A percentile compares a stretch with the other conserved stretches of the same genome.
These are phyloP conservation scores for Idaea aversata DNA, from an alignment of 2,888 invertebrate species.

Conservation along the genomic window DNA sequence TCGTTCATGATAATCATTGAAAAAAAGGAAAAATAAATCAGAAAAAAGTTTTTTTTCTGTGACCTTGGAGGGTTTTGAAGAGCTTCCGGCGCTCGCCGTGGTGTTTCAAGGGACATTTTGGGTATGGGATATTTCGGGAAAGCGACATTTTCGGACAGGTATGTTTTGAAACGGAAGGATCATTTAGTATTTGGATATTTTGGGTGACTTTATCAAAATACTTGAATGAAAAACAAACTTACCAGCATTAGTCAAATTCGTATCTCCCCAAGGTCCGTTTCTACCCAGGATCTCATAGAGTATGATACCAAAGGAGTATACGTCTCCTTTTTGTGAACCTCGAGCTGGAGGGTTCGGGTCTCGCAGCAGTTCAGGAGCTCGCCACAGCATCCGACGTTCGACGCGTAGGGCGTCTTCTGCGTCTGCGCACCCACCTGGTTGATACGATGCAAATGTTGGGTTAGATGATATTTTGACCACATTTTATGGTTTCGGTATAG, in stretches of 20 bases:
- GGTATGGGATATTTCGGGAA: too few species aligned
- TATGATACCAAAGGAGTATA: slow-evolving; percentile 91
- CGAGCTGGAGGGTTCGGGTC: slow-evolving; percentile 77
- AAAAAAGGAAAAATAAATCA: too few species aligned
- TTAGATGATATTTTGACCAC: too few species aligned
- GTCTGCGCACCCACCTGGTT: slow-evolving; percentile 80
- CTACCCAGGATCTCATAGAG: slow-evolving; percentile 91
- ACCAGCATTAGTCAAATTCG: slow-evolving; percentile 83
- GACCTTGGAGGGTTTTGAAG: too few species aligned
- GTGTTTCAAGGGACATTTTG: too few species aligned
- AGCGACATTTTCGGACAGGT: neutral
- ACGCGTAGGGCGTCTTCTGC: slow-evolving; percentile 75
- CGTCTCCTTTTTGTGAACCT: slow-evolving; percentile 92
- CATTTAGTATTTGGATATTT: too few species aligned
- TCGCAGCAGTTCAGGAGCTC: slow-evolving; percentile 88
- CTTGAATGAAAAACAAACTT: slow-evolving; percentile 22
- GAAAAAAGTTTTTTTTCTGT: too few species aligned
- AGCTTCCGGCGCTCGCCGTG: too few species aligned
- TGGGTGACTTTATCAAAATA: too few species aligned
- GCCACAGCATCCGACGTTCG: slow-evolving; percentile 83
- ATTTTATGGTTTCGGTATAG: too few species aligned
- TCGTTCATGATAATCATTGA: too few species aligned
- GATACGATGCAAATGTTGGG: neutral
- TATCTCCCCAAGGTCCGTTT: slow-evolving; percentile 89
- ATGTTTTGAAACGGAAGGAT: neutral